Conservation (phyloP, 2,113 vertebrate species). For the Pagrus major region DNA sequence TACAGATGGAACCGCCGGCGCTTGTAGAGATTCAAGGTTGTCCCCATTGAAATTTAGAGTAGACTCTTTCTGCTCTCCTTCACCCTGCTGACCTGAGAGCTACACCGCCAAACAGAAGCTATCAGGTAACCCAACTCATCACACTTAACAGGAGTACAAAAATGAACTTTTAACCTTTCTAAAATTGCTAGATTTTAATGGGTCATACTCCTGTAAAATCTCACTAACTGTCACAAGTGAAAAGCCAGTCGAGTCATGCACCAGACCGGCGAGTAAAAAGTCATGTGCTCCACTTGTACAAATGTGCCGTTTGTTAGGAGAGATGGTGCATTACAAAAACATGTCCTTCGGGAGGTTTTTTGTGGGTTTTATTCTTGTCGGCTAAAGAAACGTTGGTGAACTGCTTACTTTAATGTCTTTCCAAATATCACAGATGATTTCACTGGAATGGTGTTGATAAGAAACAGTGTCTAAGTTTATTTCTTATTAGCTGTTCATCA, state of each 20-base stretch:
- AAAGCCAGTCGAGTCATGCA: background rate
- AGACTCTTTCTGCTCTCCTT: background rate
- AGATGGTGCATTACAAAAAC: background rate
- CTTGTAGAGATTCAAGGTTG: background rate
- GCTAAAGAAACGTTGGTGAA: background rate
- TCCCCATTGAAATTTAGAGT: no score
- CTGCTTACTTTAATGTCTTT: background rate
- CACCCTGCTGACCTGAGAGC: background rate
- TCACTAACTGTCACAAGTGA: background rate
- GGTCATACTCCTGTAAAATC: background rate
- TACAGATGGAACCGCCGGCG: background rate
- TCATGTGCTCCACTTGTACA: conserved; percentile 22
- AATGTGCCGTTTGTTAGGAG: conserved; percentile 13
- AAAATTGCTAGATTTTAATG: background rate
- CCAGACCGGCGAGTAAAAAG: background rate
- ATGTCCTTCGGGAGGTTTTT: background rate
- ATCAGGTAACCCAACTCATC: background rate
- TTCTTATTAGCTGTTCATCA: background rate
- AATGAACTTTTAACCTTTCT: background rate
- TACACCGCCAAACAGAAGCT: background rate
- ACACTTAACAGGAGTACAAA: background rate
- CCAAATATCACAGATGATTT: background rate
- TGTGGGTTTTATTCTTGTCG: background rate
- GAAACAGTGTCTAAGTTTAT: background rate
- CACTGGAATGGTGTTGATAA: background rate